Evolutionary conservation across 2,888 invertebrate genomes (phyloP), one percentile per base, ranked within the genome.

Genomic region (Latrodectus hesperus): DNA sequence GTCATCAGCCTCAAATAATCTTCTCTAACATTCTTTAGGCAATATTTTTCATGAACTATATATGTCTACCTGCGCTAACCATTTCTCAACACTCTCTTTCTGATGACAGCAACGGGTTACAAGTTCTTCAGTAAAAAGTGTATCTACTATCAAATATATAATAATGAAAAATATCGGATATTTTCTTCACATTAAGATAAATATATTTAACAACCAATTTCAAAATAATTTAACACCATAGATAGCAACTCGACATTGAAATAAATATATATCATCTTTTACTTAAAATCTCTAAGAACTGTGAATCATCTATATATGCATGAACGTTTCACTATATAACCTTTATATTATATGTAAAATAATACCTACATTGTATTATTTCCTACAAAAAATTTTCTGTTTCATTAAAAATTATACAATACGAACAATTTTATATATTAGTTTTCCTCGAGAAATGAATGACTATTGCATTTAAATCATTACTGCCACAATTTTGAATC

Each of bases 61-160:
- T 74, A 73, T 52, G 68, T 64, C 81, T 83, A 71, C 68, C 83
- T 78, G 67, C 74, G 60, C 70, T 83, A 38, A 73, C 78, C 76
- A 26, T 38, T 83, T 75, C 78, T 53, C 68, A 64, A 49, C n/a
- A 26, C 72, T 65, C 78, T 80, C 81, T 67, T 64, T 81, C 86
- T 76, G 86, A 80, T 82, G 86, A 87, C 86, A 81, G 86, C 84
- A 85, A 85, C 74, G 60, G 73, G 72, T 77, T 76, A 81, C 81
- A 82, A 81, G 73, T 88, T 88, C 78, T 51, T 87, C 78, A 80
- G 82, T 87, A 83, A 83, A 88, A 83, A 88, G 78, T 83, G 87
- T 88, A 88, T 88, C 87, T 88, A 88, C 87, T 88, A 88, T 88
- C 87, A 88, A 88, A 88, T 88, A 88, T 88, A 88, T 82, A 88